phyloP scores from a whole-genome alignment of 2,797 vertebrate genomes.

The Rhadinocentrus ornatus region DNA sequence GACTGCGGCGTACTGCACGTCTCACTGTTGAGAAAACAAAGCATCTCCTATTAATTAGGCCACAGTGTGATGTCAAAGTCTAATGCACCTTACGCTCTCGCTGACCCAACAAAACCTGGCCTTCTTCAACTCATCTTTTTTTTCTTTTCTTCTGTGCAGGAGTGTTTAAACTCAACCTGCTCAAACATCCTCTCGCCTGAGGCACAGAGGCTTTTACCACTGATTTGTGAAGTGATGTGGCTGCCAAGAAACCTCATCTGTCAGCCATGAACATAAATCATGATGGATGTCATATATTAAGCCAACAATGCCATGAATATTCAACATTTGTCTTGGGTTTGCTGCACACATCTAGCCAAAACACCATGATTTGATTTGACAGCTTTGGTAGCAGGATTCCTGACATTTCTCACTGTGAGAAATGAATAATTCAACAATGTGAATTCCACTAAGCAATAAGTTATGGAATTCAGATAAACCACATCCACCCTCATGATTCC shows the following conservation, averaged over 20 bases:
- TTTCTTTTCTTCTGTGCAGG: neutral
- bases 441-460: constrained; percentile 55
- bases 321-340: constrained; percentile 44
- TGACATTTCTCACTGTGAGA: constrained; percentile 42
- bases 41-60: constrained; percentile 52
- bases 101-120: constrained; percentile 26
- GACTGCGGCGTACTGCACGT: constrained; percentile 5
- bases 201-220: constrained; percentile 28
- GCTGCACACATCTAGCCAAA: constrained; percentile 22
- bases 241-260: constrained; percentile 59
- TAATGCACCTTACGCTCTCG: constrained; percentile 6
- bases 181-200: constrained; percentile 33
- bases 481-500: constrained; percentile 52
- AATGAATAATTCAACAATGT: constrained; percentile 49
- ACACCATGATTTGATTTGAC: constrained; percentile 38
- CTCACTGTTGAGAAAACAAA: constrained; percentile 25
- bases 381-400: constrained; percentile 44
- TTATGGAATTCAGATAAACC: constrained; percentile 59
- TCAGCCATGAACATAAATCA: constrained; percentile 56
- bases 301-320: constrained; percentile 50
- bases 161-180: constrained; percentile 30
- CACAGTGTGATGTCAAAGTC: constrained; percentile 26
- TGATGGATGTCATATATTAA: constrained; percentile 40
- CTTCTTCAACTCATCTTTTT: constrained; percentile 28
- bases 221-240: constrained; percentile 53